Evolutionary conservation across 2,797 vertebrate genomes (phyloP).

Genomic region (Vespertilio murinus): DNA sequence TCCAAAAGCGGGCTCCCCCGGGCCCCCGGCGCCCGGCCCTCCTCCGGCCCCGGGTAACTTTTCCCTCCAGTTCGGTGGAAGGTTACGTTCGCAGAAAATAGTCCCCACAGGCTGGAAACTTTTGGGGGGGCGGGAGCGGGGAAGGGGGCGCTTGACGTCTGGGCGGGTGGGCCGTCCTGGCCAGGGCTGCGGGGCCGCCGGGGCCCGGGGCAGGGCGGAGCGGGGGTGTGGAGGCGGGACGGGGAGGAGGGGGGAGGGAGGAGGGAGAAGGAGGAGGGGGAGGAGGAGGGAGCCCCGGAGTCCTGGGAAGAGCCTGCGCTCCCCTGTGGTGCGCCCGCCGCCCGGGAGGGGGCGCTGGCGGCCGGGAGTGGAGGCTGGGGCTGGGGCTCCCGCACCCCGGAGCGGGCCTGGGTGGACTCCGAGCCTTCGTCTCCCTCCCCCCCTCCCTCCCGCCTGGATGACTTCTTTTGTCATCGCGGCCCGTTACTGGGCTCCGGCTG

Average conservation of each 20-base stretch:
- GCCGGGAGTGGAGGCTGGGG: background rate
- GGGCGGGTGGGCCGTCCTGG: background rate
- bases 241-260: background rate
- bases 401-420: background rate
- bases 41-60: constrained; percentile 60
- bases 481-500: background rate
- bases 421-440: too few species aligned
- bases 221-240: accelerated
- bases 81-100: constrained; percentile 74
- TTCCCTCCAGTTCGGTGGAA: constrained; percentile 75
- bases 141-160: background rate
- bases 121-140: constrained; percentile 48
- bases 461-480: background rate
- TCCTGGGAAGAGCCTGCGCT: background rate
- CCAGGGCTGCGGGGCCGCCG: accelerated
- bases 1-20: accelerated
- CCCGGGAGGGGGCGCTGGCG: background rate
- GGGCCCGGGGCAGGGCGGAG: background rate
- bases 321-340: background rate
- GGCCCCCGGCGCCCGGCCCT: background rate
- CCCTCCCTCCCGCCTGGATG: too few species aligned
- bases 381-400: background rate
- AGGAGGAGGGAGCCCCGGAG: background rate
- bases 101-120: constrained; percentile 69
- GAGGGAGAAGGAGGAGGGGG: background rate